phyloP scores from a whole-genome alignment of 64 coral and sea anemone species.

The Catalaphyllia jardinei region DNA sequence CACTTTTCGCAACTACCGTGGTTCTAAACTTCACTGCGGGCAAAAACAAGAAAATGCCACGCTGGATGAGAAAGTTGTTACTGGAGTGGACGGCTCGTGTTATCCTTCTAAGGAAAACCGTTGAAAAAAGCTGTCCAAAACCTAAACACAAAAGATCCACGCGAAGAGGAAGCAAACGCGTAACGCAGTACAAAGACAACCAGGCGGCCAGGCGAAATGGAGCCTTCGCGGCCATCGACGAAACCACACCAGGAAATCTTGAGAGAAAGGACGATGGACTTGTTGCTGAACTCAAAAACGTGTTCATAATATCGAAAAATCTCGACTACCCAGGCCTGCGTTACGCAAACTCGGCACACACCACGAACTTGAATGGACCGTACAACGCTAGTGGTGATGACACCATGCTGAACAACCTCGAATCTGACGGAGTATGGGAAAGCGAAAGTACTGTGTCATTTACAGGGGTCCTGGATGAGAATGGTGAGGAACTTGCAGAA shows the following conservation, averaged over 20 bases:
- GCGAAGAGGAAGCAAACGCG: not conserved
- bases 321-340: not conserved
- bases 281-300: conserved; percentile 55
- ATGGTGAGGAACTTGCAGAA: conserved; percentile 61
- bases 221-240: not conserved
- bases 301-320: conserved; percentile 14
- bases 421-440: not conserved
- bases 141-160: not conserved
- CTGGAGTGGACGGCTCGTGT: conserved; percentile 64
- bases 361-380: not conserved
- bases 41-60: conserved; percentile 60
- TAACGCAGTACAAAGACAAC: not conserved
- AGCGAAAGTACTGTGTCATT: not conserved
- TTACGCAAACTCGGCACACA: not conserved
- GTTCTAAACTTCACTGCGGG: conserved; percentile 71
- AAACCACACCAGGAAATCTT: not conserved
- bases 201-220: not conserved
- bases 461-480: conserved; percentile 57
- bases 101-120: conserved; percentile 53
- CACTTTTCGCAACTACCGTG: conserved; percentile 62
- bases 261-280: conserved; percentile 66
- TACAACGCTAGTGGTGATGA: conserved; percentile 4
- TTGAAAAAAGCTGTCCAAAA: conserved; percentile 63
- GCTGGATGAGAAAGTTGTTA: conserved; percentile 51
- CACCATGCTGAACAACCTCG: not conserved